Evolutionary conservation across 2,113 vertebrate species (phyloP), one percentile per base, ranked within the genome.

Genomic region (Philantomba maxwellii): DNA sequence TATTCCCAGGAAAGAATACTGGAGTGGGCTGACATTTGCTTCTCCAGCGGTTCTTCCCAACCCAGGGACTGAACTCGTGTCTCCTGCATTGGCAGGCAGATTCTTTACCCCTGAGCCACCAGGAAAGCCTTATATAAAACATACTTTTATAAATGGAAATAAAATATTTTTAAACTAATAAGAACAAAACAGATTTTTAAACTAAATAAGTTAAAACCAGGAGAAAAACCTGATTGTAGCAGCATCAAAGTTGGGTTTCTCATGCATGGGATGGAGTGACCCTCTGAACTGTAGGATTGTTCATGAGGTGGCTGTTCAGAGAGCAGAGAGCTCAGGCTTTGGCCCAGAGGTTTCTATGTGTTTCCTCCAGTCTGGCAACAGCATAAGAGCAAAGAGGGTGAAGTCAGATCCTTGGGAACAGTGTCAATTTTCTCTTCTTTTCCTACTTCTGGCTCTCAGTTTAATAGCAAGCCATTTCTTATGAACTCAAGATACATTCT

Each of bases 101-200:
- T 75, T 75, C 70, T 43, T 26, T 75, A 75, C 12, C 39, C 43
- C 70, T 43, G 36, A 75, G 36, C 23, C 36, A 43, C 70, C 23
- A 25, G 36, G 36, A 43, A 43, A 75, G 70, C 6, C 36, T 75
- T 25, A 26, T 75, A 75, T 43, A 60, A n/a, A 89, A 55, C 10
- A 62, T 43, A 87, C 15, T 57, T 92, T 84, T 80, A 78, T 84
- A 83, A 49, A 12, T 85, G 25, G 66, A 94, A 87, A 73, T 57
- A 55, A 94, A 87, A 70, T 7, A 36, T 36, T n/a, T 26, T 91
- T 55, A 93, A 70, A 15, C 26, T 84, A 47, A 60, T 58, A 80
- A 60, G 2, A 84, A 53, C 19, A 85, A 75, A 93, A 66, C 5
- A 86, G 47, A 16, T 45, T 81, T 88, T 39, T 43, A 53, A 88